phyloP scores from a whole-genome alignment of 2,888 invertebrate species.

The Nasonia oneida region DNA sequence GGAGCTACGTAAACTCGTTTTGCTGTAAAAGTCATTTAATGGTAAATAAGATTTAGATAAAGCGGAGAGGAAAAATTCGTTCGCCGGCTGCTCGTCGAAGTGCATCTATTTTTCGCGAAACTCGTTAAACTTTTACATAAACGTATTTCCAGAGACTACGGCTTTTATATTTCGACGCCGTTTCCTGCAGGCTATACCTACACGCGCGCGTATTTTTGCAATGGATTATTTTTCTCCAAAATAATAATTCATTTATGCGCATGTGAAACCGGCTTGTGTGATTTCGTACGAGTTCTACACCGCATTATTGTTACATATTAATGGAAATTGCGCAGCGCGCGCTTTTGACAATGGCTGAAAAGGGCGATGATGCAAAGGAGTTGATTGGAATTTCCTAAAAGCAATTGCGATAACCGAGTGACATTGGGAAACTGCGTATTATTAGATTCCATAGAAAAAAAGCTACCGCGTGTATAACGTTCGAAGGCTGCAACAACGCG shows the following conservation, averaged over 20 bases:
- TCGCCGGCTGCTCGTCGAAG: not conserved
- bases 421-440: slow-evolving; percentile 41
- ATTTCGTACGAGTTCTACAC: not conserved
- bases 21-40: not conserved
- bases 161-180: not conserved
- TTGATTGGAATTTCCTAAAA: slow-evolving; percentile 44
- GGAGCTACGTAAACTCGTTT: not conserved
- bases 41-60: slow-evolving; percentile 37
- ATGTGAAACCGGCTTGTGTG: not conserved
- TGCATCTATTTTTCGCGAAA: not conserved
- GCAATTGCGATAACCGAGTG: slow-evolving; percentile 44
- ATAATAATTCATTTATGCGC: slow-evolving; percentile 8
- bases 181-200: not conserved
- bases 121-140: slow-evolving; percentile 31
- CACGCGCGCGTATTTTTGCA: not conserved
- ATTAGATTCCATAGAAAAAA: slow-evolving; percentile 34
- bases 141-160: not conserved
- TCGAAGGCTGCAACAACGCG: slow-evolving; percentile 20
- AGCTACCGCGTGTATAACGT: not conserved
- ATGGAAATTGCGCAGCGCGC: slow-evolving; percentile 1
- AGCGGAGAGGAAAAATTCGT: not conserved
- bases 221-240: not conserved
- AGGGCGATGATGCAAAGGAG: slow-evolving; percentile 20
- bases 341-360: slow-evolving; percentile 31
- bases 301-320: not conserved